Conservation (phyloP, 2,113 vertebrate species). For the Nannobrachium achirus region DNA sequence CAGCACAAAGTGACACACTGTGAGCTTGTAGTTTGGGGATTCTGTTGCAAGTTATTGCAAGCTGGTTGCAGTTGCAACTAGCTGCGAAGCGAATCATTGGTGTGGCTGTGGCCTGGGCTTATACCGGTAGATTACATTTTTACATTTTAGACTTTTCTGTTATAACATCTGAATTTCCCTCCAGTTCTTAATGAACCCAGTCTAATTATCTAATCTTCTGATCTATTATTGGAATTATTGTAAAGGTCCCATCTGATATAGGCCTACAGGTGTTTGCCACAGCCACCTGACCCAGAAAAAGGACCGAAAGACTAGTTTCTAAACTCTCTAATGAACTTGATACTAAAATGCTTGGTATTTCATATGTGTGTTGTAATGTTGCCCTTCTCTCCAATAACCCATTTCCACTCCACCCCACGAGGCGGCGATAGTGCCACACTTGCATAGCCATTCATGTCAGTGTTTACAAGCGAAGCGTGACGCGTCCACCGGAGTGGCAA, state of each 20-base stretch:
- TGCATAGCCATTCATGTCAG: constrained; percentile 44
- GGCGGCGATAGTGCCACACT: constrained; percentile 20
- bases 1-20: background rate
- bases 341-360: no score
- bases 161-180: background rate
- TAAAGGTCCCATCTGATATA: background rate
- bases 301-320: no score
- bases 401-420: constrained; percentile 43
- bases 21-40: background rate
- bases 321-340: no score
- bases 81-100: no score
- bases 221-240: no score
- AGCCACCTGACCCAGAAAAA: no score
- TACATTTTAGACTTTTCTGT: background rate
- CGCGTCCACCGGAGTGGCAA: constrained; percentile 45
- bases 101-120: background rate
- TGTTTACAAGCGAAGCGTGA: constrained; percentile 76
- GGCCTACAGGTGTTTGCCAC: no score
- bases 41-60: no score
- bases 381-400: no score
- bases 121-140: background rate
- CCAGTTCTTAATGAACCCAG: background rate
- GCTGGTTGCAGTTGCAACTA: no score
- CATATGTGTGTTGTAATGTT: no score
- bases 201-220: background rate